A percentile compares a stretch with the other conserved stretches of the same genome.
phyloP scores from a whole-genome alignment of 1,140 invertebrate species.

The Neodiprion pinetum region DNA sequence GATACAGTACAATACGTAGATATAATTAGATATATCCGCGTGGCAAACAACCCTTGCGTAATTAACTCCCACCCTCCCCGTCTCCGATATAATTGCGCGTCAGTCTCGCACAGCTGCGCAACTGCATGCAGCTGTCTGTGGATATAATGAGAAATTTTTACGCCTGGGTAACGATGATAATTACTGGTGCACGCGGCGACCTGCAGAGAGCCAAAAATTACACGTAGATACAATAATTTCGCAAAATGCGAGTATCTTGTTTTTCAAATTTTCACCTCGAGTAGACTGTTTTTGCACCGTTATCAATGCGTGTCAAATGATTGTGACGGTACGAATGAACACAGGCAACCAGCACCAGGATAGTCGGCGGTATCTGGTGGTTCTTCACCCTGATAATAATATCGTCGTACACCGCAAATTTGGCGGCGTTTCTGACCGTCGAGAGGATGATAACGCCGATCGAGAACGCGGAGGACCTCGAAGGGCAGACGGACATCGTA shows the following conservation, averaged over 20 bases:
- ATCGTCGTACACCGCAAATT: conserved; percentile 88
- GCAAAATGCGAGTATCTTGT: too few relatives aligned
- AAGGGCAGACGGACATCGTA: conserved; percentile 81
- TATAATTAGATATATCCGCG: too few relatives aligned
- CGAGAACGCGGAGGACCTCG: conserved; percentile 83
- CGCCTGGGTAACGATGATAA: not conserved
- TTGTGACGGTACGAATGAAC: not conserved
- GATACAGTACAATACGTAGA: too few relatives aligned
- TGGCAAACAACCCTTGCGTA: too few relatives aligned
- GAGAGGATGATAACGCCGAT: conserved; percentile 88
- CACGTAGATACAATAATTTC: too few relatives aligned
- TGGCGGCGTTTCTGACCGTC: conserved; percentile 88
- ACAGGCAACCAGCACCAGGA: conserved; percentile 74
- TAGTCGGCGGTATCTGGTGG: conserved; percentile 86
- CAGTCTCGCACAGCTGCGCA: too few relatives aligned
- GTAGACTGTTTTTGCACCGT: too few relatives aligned
- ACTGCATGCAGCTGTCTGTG: too few relatives aligned
- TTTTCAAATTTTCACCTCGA: too few relatives aligned
- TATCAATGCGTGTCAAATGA: not conserved
- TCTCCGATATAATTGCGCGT: too few relatives aligned
- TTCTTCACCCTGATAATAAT: conserved; percentile 90
- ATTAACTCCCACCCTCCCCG: too few relatives aligned
- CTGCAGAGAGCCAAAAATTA: too few relatives aligned
- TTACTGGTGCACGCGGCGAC: not conserved
- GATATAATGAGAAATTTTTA: not conserved